Conservation (phyloP, 2,113 vertebrate genomes). For the Lagopus leucura region DNA sequence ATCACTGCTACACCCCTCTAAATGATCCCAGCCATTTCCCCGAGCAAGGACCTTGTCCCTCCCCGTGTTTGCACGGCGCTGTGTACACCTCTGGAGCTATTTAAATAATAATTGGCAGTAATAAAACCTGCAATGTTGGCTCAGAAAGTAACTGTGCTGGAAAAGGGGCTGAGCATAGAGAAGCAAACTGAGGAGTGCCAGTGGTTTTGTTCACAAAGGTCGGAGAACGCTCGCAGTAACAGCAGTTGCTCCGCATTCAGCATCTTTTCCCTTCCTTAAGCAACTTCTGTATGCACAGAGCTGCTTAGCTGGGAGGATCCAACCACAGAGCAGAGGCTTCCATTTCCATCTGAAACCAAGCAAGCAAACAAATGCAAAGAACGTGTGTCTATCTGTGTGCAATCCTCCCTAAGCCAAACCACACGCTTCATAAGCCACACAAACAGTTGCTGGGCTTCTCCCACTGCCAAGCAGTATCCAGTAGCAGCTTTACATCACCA, state of each 20-base stretch:
- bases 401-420: slow-evolving; percentile 23
- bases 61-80: not conserved
- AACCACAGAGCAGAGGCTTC: slow-evolving; percentile 31
- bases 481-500: not conserved
- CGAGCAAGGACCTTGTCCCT: not conserved
- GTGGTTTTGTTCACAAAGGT: not conserved
- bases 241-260: slow-evolving; percentile 30
- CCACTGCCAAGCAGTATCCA: not conserved
- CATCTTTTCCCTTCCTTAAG: slow-evolving; percentile 29
- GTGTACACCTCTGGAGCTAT: not conserved
- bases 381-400: not conserved
- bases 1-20: not conserved
- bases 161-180: not conserved
- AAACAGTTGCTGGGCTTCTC: not conserved
- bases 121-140: not conserved
- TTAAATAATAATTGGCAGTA: not conserved
- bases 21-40: not conserved
- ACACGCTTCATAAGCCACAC: not conserved
- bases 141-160: not conserved
- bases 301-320: not conserved
- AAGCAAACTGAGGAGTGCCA: accelerated
- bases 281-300: slow-evolving; percentile 10
- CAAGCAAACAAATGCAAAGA: not conserved
- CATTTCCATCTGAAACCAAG: slow-evolving; percentile 31
- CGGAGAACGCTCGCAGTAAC: not conserved